These are phyloP conservation scores for Arvicanthis niloticus DNA, from an alignment of 2,113 vertebrate genomes.

Conservation along the genomic window DNA sequence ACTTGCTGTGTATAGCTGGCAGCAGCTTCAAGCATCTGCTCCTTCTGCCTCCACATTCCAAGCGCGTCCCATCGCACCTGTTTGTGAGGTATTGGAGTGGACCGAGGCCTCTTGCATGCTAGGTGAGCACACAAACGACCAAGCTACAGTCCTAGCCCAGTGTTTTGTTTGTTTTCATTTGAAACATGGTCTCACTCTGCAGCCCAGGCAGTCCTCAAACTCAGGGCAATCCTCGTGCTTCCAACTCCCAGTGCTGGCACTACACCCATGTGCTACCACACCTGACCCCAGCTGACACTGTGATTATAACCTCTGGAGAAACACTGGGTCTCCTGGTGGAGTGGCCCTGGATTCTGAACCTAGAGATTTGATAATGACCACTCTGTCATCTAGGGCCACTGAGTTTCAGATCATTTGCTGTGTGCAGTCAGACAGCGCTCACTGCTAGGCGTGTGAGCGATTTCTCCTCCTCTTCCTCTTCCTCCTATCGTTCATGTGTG, in stretches of 20 bases:
- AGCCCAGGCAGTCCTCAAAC: not conserved
- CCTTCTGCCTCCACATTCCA: not conserved
- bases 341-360: not conserved
- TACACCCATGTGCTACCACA: not conserved
- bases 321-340: not conserved
- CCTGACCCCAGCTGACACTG: not conserved
- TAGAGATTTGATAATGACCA: not conserved
- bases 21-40: not conserved
- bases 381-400: not conserved
- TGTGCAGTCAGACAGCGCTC: not conserved
- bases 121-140: not conserved
- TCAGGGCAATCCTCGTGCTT: not conserved
- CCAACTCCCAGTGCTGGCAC: not conserved
- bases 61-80: not conserved
- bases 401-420: not conserved
- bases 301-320: not conserved
- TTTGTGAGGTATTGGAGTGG: not conserved
- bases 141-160: not conserved
- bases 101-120: not conserved
- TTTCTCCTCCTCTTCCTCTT: not conserved
- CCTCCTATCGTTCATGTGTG: not conserved
- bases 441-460: not conserved
- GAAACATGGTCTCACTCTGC: not conserved
- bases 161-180: not conserved
- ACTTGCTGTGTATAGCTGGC: not conserved